A percentile compares a stretch with the other conserved stretches of the same genome.
phyloP scores from a whole-genome alignment of 1,140 invertebrate species.

The Maconellicoccus hirsutus region DNA sequence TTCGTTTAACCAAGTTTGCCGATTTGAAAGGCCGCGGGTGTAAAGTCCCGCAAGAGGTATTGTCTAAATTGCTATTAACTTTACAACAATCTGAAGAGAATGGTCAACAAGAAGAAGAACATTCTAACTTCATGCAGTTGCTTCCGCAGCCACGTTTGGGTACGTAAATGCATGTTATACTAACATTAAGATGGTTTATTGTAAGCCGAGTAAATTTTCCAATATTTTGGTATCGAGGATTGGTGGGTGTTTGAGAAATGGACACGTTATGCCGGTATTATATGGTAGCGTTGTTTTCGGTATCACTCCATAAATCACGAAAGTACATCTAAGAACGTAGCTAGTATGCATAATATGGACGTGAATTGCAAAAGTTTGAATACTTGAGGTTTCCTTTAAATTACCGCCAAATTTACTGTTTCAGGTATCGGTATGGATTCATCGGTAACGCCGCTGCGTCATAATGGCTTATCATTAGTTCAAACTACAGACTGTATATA shows the following conservation, averaged over 20 bases:
- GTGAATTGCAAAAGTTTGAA: no score
- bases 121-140: constrained; percentile 68
- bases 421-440: constrained; percentile 84
- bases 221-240: no score
- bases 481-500: constrained; percentile 99
- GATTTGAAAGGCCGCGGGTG: constrained; percentile 98
- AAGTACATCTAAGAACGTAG: no score
- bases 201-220: no score
- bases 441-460: constrained; percentile 77
- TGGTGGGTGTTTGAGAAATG: no score
- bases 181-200: no score
- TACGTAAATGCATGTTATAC: no score
- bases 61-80: constrained; percentile 90
- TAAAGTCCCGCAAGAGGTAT: constrained; percentile 95
- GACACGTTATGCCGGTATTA: no score
- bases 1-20: constrained; percentile 91
- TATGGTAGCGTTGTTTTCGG: no score
- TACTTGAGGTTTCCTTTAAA: no score
- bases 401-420: not conserved
- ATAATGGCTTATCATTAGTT: constrained; percentile 85
- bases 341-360: no score
- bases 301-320: no score
- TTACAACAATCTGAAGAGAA: constrained; percentile 72
- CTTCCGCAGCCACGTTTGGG: not conserved
- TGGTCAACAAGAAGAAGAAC: constrained; percentile 63